Base-by-base conservation (phyloP, 2,797 vertebrate species). In the Cryptoblepharus egeriae region DNA sequence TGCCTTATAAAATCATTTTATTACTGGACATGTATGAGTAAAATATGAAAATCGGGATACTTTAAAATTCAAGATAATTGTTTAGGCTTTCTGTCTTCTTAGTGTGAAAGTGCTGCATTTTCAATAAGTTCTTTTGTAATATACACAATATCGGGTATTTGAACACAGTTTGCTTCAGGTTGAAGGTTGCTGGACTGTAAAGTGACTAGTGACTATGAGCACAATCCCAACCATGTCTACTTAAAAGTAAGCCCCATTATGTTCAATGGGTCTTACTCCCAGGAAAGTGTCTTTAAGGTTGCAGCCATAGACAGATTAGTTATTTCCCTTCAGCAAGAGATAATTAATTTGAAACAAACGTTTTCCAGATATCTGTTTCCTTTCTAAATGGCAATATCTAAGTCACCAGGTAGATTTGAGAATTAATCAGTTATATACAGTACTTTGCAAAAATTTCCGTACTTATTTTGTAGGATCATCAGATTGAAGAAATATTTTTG, bases 341-440 rank as follows among this genome's bases (percentile, higher is more conserved):
- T 71, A 37, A 30, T 77, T 37, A 11, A 22, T 63, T 76, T 79
- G 28, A 68, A 76, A 22, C 42, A 81, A 73, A 74, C 58, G 32
- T 58, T 79, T 81, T 60, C 55, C 69, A 81, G 35, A 12, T 81
- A 75, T 75, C 63, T 28, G 64, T 89, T 86, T 32, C 77, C 0
- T 57, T 86, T 24, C 57, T 55, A 76, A 30, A 18, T 0, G 35
- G 68, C 63, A 74, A 58, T 77, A 57, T 61, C 22, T 74, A 49
- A 15, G 75, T 57, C 75, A 61, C 35, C 69, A 70, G 55, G 26
- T 13, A 88, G 49, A 37, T 42, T 75, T 24, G 60, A 82, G 37
- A 8, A 3, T 67, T 68, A 52, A 26, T 75, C 30, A n/a, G 45
- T 71, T 18, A 28, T 42, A 78, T 0, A 0, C 7, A n/a, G n/a